Percentiles rank a stretch among this genome's conserved stretches.
Conservation (phyloP, 2,113 vertebrate genomes). For the Hystrix cristata region DNA sequence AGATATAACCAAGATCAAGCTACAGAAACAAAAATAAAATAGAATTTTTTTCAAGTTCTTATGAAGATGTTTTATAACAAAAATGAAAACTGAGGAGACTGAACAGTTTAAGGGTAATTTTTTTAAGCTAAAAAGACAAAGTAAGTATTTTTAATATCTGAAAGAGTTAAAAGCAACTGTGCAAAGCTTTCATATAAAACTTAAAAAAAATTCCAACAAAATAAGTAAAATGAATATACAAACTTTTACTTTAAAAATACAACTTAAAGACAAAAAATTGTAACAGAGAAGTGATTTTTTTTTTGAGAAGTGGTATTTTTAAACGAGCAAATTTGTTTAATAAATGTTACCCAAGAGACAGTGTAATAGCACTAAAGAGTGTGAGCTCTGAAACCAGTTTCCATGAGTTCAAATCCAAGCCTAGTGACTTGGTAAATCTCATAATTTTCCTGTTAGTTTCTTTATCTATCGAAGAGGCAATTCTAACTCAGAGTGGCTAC, state of each 20-base stretch:
- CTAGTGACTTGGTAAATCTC: background rate
- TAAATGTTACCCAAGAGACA: background rate
- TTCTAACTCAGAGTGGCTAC: background rate
- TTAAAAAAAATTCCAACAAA: slow-evolving; percentile 57
- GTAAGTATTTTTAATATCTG: slow-evolving; percentile 38
- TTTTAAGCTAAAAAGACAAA: slow-evolving; percentile 43
- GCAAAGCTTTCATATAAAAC: background rate
- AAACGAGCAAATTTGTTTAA: background rate
- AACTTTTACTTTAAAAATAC: slow-evolving; percentile 50
- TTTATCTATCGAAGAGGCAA: background rate
- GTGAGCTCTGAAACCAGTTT: background rate
- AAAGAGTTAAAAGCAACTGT: background rate
- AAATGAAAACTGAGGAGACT: slow-evolving; percentile 30
- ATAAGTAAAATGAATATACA: background rate
- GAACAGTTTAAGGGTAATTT: slow-evolving; percentile 5
- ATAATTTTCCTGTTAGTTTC: background rate
- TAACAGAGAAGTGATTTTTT: background rate
- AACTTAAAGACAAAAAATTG: background rate
- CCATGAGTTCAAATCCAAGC: slow-evolving; percentile 5
- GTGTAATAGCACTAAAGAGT: background rate
- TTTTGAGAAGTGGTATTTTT: background rate
- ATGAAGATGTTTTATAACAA: background rate
- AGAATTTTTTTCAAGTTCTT: slow-evolving; percentile 29
- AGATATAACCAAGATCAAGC: background rate
- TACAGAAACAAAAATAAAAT: background rate